phyloP scores from a whole-genome alignment of 2,888 invertebrate species.

The Xestobium rufovillosum region DNA sequence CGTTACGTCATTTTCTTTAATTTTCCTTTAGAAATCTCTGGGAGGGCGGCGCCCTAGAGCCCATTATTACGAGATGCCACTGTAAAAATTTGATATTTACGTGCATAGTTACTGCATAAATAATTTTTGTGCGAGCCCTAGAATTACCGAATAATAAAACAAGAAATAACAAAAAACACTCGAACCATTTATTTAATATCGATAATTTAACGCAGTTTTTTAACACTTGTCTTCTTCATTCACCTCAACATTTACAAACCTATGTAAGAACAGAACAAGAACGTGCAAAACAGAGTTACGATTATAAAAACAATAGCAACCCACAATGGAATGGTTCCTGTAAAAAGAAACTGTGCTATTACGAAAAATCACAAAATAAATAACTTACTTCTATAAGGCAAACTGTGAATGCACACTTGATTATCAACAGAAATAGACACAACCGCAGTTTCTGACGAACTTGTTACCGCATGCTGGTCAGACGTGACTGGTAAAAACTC shows the following conservation, averaged over 20 bases:
- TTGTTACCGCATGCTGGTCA: constrained; percentile 65
- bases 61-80: too few species aligned
- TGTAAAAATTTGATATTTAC: too few species aligned
- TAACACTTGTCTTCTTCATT: constrained; percentile 2
- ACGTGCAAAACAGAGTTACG: constrained; percentile 68
- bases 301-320: constrained; percentile 68
- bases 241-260: constrained; percentile 51
- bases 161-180: too few species aligned
- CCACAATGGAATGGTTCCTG: constrained; percentile 79
- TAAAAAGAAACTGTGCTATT: constrained; percentile 34
- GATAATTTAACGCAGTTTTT: too few species aligned
- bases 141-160: too few species aligned
- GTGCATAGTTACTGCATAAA: too few species aligned
- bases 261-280: constrained; percentile 74
- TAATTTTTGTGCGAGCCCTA: too few species aligned
- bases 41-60: too few species aligned
- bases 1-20: too few species aligned
- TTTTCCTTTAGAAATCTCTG: too few species aligned
- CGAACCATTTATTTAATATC: too few species aligned
- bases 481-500: constrained; percentile 76
- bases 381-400: constrained; percentile 68
- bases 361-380: constrained; percentile 1
- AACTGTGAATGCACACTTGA: constrained; percentile 79
- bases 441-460: constrained; percentile 76
- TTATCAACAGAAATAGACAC: constrained; percentile 95